phyloP scores from a whole-genome alignment of 2,113 vertebrate genomes.

The Oreochromis spilurus region DNA sequence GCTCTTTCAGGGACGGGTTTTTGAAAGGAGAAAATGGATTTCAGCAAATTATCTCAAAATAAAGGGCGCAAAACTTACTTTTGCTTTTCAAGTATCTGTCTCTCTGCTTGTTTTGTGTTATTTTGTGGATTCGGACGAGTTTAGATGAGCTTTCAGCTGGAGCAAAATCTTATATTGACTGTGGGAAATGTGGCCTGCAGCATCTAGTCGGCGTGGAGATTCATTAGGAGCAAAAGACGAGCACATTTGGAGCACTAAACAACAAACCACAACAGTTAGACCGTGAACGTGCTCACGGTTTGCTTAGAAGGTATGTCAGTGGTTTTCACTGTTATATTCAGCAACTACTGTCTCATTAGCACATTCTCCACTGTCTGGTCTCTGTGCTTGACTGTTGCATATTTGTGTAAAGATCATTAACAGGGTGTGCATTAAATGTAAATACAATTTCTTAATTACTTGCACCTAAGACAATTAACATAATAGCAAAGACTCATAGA shows the following conservation, averaged over 20 bases:
- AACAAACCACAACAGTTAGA: not conserved
- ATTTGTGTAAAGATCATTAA: slow-evolving; percentile 2
- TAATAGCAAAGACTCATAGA: not conserved
- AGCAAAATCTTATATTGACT: slow-evolving; percentile 6
- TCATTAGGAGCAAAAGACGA: slow-evolving; percentile 10
- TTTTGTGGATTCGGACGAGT: not conserved
- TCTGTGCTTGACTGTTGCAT: not conserved
- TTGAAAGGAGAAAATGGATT: not conserved
- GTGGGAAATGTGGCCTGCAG: not conserved
- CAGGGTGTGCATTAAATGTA: not conserved
- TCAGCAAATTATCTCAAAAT: not conserved
- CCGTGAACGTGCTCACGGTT: not conserved
- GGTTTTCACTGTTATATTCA: not conserved
- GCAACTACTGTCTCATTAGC: slow-evolving; percentile 10
- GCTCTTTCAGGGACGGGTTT: not conserved
- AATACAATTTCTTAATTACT: not conserved
- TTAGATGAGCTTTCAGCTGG: not conserved
- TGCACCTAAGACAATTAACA: not conserved
- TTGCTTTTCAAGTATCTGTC: not conserved
- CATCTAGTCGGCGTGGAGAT: not conserved
- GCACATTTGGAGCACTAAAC: not conserved
- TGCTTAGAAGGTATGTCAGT: not conserved
- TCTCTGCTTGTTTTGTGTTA: not conserved
- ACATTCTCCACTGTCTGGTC: not conserved
- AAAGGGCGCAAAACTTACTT: not conserved